Evolutionary conservation across 2,888 invertebrate species (phyloP).

Genomic region (Napeogenes sylphis): DNA sequence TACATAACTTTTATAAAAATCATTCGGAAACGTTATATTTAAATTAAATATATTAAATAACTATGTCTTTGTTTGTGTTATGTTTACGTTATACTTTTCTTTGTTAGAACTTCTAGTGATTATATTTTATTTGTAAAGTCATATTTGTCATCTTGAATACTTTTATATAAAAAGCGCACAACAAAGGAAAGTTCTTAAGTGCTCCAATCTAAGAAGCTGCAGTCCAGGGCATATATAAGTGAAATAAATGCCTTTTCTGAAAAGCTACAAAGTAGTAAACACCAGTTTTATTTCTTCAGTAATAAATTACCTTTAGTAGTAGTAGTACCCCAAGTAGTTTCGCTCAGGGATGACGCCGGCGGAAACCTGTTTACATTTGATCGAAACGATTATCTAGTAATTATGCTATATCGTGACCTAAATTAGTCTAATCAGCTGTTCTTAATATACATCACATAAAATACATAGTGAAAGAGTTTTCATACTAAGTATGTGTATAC

Average conservation of each 20-base stretch:
- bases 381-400: slow-evolving; percentile 4
- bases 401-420: background rate
- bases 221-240: slow-evolving; percentile 27
- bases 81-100: slow-evolving; percentile 1
- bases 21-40: no score
- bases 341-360: slow-evolving; percentile 16
- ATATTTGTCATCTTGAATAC: slow-evolving; percentile 20
- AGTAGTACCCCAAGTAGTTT: slow-evolving; percentile 22
- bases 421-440: background rate
- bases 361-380: slow-evolving; percentile 18
- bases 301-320: slow-evolving; percentile 25
- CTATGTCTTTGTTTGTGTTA: background rate
- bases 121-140: background rate
- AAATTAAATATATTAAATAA: no score
- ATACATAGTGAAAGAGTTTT: no score
- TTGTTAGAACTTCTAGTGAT: slow-evolving; percentile 3
- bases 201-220: slow-evolving; percentile 24
- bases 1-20: background rate
- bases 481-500: no score
- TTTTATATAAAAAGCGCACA: slow-evolving; percentile 14
- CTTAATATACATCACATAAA: background rate
- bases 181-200: slow-evolving; percentile 22
- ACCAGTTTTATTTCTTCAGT: slow-evolving; percentile 28
- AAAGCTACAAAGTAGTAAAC: slow-evolving; percentile 28
- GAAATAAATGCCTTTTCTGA: slow-evolving; percentile 24